phyloP scores from a whole-genome alignment of 2,888 invertebrate species.

The Blastobasis adustella region DNA sequence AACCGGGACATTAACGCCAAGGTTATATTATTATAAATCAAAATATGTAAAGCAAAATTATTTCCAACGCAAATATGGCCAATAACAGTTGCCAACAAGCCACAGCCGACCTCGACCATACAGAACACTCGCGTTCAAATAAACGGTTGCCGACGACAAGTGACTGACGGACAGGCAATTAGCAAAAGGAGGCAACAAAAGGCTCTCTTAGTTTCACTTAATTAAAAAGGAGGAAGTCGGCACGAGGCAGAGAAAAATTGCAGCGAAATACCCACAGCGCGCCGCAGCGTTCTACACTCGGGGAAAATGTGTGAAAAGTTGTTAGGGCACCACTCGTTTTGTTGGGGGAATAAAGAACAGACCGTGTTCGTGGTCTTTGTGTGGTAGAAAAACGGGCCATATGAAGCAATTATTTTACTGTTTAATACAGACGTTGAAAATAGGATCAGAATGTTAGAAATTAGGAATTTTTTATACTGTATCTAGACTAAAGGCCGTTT shows the following conservation, averaged over 20 bases:
- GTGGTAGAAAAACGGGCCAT: no score
- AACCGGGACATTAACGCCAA: no score
- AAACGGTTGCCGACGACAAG: slow-evolving; percentile 55
- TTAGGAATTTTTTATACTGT: no score
- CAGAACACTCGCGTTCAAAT: slow-evolving; percentile 39
- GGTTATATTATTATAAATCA: no score
- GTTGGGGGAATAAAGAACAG: not conserved
- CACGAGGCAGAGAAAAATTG: slow-evolving; percentile 36
- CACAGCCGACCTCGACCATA: not conserved
- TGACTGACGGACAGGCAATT: slow-evolving; percentile 65
- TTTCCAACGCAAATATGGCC: no score
- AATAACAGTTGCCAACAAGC: no score
- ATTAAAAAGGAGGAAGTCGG: slow-evolving; percentile 54
- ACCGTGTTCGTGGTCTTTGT: no score
- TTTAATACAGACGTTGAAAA: no score
- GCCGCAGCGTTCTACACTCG: not conserved
- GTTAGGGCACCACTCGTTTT: not conserved
- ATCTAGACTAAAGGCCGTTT: no score
- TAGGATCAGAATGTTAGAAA: no score
- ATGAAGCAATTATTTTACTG: no score
- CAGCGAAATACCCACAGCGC: slow-evolving; percentile 22
- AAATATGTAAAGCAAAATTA: no score
- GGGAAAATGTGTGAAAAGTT: not conserved
- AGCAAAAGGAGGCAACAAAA: slow-evolving; percentile 48
- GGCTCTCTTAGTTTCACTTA: slow-evolving; percentile 61